Base-by-base conservation (phyloP, 1,140 invertebrate species). In the Pogonomyrmex californicus region DNA sequence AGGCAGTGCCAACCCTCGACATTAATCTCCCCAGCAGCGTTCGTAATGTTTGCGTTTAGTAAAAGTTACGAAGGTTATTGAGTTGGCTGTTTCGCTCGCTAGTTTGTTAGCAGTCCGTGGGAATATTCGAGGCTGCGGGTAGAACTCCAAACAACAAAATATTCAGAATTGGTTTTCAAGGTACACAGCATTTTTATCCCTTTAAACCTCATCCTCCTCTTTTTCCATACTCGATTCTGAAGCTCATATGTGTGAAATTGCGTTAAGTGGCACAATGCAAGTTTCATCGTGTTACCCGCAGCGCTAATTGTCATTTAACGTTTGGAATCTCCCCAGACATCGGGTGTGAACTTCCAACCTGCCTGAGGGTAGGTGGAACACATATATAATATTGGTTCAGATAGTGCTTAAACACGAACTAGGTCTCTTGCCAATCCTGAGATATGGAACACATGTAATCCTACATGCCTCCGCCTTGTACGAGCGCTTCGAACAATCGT, bases 31-130 rank as follows among this genome's bases (percentile, higher is more conserved):
- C 51, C 63, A 23, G 33, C 41, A n/a, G n/a, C 54, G 41, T 60
- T 60, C 36, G 79, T 75, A 83, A 83, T 73, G 68, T 62, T 83
- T 83, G 33, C 68, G 56, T 75, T 83, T 75, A 83, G 54, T 58
- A 83, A 83, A 83, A 83, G 68, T 83, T 83, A 75, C 41, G 54
- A 47, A 75, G 38, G 56, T 83, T 75, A 83, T 83, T 73, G 79
- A 62, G 79, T 82, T 82, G 51, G 17, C 30, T 4, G 38, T 73
- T 36, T 36, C 36, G 38, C 38, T 47, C 51, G 66, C 60, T 38
- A 47, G 17, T 82, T 71, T 23, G 51, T 58, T 41, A n/a, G 38
- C 36, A 10, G 78, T 56, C 7, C 4, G 33, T 36, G 41, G n/a
- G 12, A 66, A 56, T 71, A n/a, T 70, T 14, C 30, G 14, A 7